Evolutionary conservation across 1,140 invertebrate species (phyloP), one percentile per base, ranked within the genome.

Genomic region (Drosophila navojoa): DNA sequence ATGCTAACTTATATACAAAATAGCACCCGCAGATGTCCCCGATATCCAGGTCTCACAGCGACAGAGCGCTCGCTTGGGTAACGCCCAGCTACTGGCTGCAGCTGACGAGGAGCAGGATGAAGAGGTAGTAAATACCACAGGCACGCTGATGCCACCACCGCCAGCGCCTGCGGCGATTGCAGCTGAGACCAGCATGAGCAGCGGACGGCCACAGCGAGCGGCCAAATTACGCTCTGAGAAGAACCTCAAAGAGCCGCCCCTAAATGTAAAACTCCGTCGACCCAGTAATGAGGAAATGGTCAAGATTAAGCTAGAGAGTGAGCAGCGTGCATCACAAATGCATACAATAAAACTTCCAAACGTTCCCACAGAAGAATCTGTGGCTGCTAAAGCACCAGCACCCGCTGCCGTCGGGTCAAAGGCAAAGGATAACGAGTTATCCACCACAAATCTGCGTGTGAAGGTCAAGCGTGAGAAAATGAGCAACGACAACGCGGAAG

Each of bases 391-490:
- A 11, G 40, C 57, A 35, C 16, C 58, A 42, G 35, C 64, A 0
- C n/a, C 40, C 47, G 25, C 42, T 0, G 11, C 3, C 4, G 32
- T 35, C 0, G 32, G 32, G 6, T 35, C 27, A 25, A 57, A 47
- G 13, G 1, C 25, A 4, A 3, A 62, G 16, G 45, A 45, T 10
- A 45, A 70, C 29, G 45, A 22, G 1, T 0, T 0, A 4, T 11
- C 11, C 7, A 71, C 2, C 2, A 35, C 55, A 4, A 66, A 40
- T 1, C 3, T 91, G 11, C 49, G 81, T 4, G 58, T 91, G 0
- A 78, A 76, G 49, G 47, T 91, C 9, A 91, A 91, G 55, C 84
- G 87, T 0, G 90, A 91, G 35, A 91, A 91, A 44, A 10, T 80
- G 2, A 91, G 84, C 47, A n/a, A 0, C 10, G 70, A 81, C 10